These are phyloP conservation scores for Cassiopea andromeda DNA, from an alignment of 30 jellyfish, hydroid and myxozoan species.

Conservation along the genomic window DNA sequence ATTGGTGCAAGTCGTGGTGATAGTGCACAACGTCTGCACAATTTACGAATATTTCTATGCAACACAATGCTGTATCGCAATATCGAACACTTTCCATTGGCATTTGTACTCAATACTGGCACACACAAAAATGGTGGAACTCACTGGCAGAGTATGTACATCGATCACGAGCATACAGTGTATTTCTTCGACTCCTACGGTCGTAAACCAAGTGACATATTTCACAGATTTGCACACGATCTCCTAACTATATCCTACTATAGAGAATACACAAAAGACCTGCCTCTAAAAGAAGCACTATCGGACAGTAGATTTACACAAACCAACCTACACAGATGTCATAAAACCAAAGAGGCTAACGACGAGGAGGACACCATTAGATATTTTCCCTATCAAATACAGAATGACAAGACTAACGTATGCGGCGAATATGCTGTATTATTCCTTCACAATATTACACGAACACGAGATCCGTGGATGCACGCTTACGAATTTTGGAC, in stretches of 20 bases:
- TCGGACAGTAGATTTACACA: not conserved
- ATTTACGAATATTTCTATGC: not conserved
- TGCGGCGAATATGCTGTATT: not conserved
- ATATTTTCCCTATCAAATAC: not conserved
- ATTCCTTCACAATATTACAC: not conserved
- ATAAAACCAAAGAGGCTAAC: not conserved
- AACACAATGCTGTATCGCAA: not conserved
- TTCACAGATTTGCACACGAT: not conserved
- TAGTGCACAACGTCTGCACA: too few relatives aligned
- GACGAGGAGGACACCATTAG: not conserved
- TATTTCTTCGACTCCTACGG: constrained; percentile 11
- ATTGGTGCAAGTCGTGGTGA: too few relatives aligned
- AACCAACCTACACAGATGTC: not conserved
- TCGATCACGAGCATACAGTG: constrained; percentile 2
- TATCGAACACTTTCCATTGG: not conserved
- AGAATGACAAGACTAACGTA: not conserved
- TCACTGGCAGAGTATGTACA: not conserved
- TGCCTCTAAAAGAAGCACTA: not conserved
- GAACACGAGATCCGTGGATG: not conserved
- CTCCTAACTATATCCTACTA: not conserved
- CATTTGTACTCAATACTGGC: not conserved
- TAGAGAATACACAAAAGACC: not conserved
- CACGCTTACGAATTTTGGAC: not conserved
- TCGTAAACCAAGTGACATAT: not conserved
- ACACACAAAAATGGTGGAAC: not conserved